A percentile compares a stretch with the other conserved stretches of the same genome.
These are phyloP conservation scores for Ormyrus rosae DNA, from an alignment of 2,888 invertebrate genomes.

Conservation along the genomic window DNA sequence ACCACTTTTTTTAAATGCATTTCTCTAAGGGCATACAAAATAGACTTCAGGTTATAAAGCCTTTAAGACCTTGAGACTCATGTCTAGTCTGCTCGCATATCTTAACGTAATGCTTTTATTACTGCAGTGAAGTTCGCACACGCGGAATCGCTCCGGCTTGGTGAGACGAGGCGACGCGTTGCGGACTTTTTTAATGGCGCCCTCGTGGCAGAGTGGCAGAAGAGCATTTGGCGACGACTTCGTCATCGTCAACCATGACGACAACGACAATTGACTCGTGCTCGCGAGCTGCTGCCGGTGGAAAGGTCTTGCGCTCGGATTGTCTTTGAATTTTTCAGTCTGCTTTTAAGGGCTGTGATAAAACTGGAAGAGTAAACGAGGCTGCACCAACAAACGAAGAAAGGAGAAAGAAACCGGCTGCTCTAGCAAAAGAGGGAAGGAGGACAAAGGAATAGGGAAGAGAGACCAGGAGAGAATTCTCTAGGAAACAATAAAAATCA, in stretches of 20 bases:
- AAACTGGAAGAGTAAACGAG: slow-evolving; percentile 40
- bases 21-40: too few species aligned
- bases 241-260: slow-evolving; percentile 27
- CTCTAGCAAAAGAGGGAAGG: background rate
- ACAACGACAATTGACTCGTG: slow-evolving; percentile 41
- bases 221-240: slow-evolving; percentile 31
- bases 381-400: slow-evolving; percentile 1
- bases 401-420: background rate
- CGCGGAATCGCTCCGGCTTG: background rate
- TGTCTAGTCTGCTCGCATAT: background rate
- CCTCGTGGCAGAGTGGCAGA: slow-evolving; percentile 23
- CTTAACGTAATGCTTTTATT: slow-evolving; percentile 24
- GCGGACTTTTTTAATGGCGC: slow-evolving; percentile 45
- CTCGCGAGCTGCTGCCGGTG: background rate
- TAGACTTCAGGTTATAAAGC: too few species aligned
- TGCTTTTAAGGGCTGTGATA: slow-evolving; percentile 53
- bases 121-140: background rate
- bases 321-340: slow-evolving; percentile 55
- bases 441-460: background rate
- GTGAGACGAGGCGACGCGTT: slow-evolving; percentile 14
- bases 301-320: slow-evolving; percentile 45
- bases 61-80: too few species aligned
- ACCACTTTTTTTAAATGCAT: too few species aligned
- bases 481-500: slow-evolving; percentile 30
- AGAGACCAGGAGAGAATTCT: background rate